A percentile compares a stretch with the other conserved stretches of the same genome.
These are phyloP conservation scores for Ectemnius lituratus DNA, from an alignment of 2,888 invertebrate species.

Conservation along the genomic window DNA sequence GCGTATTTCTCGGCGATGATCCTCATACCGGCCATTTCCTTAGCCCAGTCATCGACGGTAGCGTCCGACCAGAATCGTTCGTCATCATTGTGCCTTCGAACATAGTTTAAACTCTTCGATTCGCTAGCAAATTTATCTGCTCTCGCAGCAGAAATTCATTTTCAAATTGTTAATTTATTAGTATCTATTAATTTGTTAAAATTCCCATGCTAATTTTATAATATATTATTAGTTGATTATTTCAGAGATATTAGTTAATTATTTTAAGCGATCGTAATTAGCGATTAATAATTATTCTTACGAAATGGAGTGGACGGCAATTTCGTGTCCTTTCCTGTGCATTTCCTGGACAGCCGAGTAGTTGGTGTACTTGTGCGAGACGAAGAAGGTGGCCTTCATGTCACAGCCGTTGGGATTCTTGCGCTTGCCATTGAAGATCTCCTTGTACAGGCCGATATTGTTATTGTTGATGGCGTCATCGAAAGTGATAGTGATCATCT, in stretches of 20 bases:
- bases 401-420: conserved; percentile 96
- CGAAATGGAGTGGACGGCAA: conserved; percentile 96
- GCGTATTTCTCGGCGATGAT: conserved; percentile 94
- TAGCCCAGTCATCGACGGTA: conserved; percentile 94
- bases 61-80: conserved; percentile 96
- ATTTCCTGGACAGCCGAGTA: conserved; percentile 96
- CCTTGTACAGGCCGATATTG: conserved; percentile 95
- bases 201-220: too few species aligned
- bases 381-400: conserved; percentile 94
- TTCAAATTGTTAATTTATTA: too few species aligned
- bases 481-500: conserved; percentile 96
- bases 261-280: background rate
- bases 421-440: conserved; percentile 92
- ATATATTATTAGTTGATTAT: background rate
- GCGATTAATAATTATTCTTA: conserved; percentile 79
- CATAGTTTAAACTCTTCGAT: conserved; percentile 2
- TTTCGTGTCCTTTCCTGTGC: conserved; percentile 94
- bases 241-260: background rate
- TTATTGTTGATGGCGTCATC: conserved; percentile 97
- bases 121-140: conserved; percentile 8
- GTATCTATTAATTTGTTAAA: too few species aligned
- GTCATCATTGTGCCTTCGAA: conserved; percentile 90
- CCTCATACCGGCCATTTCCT: conserved; percentile 96
- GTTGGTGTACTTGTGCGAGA: conserved; percentile 95
- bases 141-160: too few species aligned